These are phyloP conservation scores for Steatornis caripensis DNA, from an alignment of 2,113 vertebrate species.

Conservation along the genomic window DNA sequence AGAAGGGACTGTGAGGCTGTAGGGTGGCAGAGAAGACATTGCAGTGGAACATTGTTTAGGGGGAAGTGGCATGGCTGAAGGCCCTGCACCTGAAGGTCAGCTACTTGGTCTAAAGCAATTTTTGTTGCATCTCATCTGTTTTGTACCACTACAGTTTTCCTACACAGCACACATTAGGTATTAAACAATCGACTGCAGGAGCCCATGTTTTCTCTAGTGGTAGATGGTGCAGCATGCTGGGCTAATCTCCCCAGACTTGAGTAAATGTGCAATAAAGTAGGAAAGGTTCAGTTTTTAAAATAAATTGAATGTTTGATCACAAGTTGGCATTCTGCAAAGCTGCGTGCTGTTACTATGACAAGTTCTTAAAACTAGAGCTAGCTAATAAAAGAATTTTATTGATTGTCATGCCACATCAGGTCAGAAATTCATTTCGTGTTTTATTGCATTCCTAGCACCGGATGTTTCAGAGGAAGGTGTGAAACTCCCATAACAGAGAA, in stretches of 20 bases:
- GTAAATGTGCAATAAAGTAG: background rate
- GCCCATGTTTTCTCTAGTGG: background rate
- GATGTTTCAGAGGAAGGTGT: conserved; percentile 50
- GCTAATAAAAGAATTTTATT: conserved; percentile 46
- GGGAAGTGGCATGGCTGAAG: background rate
- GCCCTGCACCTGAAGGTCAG: background rate
- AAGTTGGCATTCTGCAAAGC: conserved; percentile 22
- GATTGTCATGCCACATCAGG: conserved; percentile 47
- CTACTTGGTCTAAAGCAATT: background rate
- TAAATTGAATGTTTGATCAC: conserved; percentile 42
- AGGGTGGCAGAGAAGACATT: background rate
- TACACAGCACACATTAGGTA: background rate
- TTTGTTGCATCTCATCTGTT: background rate
- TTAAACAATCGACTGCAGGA: background rate
- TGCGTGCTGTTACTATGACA: background rate
- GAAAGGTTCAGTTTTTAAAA: conserved; percentile 30
- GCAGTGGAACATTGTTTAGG: background rate
- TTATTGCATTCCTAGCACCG: conserved; percentile 38
- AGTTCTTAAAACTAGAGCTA: conserved; percentile 36
- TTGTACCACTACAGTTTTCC: background rate
- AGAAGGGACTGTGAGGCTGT: rapidly evolving
- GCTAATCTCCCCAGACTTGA: background rate
- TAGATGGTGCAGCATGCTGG: background rate
- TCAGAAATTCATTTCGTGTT: conserved; percentile 55
- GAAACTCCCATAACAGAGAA: conserved; percentile 56